phyloP scores from a whole-genome alignment of 92 coral and sea anemone species.

The Zoanthus sociatus region DNA sequence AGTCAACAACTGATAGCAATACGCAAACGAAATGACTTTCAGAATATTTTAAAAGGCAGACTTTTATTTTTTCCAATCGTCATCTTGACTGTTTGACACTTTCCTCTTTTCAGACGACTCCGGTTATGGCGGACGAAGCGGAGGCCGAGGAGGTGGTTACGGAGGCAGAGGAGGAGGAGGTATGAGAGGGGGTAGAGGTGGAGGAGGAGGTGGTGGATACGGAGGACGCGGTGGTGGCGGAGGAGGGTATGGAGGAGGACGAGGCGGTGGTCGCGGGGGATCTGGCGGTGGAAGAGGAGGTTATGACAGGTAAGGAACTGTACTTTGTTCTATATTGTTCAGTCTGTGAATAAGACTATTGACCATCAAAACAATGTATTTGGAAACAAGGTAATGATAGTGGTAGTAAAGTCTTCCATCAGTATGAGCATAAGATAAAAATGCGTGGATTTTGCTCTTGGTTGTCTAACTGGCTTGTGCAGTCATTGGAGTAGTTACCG shows the following conservation, averaged over 20 bases:
- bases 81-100: not conserved
- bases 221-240: conserved; percentile 70
- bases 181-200: conserved; percentile 70
- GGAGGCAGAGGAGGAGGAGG: conserved; percentile 79
- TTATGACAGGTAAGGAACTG: conserved; percentile 62
- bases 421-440: too few species aligned
- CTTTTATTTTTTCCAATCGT: not conserved
- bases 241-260: conserved; percentile 67
- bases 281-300: conserved; percentile 66
- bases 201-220: conserved; percentile 77
- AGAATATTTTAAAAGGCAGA: too few species aligned
- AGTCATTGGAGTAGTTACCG: too few species aligned
- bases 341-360: not conserved
- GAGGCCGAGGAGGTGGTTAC: conserved; percentile 59
- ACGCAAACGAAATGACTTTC: too few species aligned
- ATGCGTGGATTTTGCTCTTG: not conserved
- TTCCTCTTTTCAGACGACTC: conserved; percentile 28
- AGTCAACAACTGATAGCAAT: too few species aligned
- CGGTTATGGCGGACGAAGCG: conserved; percentile 42
- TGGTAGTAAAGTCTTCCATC: too few species aligned
- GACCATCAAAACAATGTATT: too few species aligned
- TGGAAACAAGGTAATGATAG: not conserved
- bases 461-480: too few species aligned
- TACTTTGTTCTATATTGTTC: not conserved
- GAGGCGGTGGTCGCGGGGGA: conserved; percentile 36